Conservation (phyloP, 1,140 invertebrate genomes). For the Holcopasites calliopsidis region DNA sequence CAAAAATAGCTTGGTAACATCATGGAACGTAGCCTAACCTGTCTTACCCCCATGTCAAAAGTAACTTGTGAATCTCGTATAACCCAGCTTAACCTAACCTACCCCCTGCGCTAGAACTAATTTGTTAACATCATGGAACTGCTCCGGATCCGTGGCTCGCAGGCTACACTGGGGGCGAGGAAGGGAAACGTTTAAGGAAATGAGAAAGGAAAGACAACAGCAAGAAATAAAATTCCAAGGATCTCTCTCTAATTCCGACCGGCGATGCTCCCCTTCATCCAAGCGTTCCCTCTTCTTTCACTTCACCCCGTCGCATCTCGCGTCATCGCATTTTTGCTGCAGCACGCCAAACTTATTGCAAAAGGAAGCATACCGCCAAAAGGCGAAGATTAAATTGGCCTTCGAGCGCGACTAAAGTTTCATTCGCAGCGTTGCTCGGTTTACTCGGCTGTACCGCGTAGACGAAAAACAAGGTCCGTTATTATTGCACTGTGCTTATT, state of each 20-base stretch:
- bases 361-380: conserved; percentile 56
- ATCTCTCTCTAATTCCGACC: conserved; percentile 24
- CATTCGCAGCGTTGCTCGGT: conserved; percentile 33
- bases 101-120: conserved; percentile 13
- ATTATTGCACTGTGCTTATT: conserved; percentile 31
- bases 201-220: not conserved
- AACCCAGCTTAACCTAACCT: no score
- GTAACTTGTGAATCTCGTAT: no score
- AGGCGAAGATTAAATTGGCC: conserved; percentile 61
- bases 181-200: conserved; percentile 4
- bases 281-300: not conserved
- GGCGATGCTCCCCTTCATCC: not conserved
- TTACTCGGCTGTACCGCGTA: conserved; percentile 23
- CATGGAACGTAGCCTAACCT: no score
- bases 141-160: not conserved
- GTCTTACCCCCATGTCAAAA: no score
- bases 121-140: conserved; percentile 26
- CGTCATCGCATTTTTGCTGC: conserved; percentile 38
- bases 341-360: conserved; percentile 56
- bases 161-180: not conserved
- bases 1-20: no score
- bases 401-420: conserved; percentile 53
- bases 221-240: conserved; percentile 13
- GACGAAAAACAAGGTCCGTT: conserved; percentile 41
- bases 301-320: not conserved